These are phyloP conservation scores for Varecia variegata DNA, from an alignment of 2,797 vertebrate genomes.

Conservation along the genomic window DNA sequence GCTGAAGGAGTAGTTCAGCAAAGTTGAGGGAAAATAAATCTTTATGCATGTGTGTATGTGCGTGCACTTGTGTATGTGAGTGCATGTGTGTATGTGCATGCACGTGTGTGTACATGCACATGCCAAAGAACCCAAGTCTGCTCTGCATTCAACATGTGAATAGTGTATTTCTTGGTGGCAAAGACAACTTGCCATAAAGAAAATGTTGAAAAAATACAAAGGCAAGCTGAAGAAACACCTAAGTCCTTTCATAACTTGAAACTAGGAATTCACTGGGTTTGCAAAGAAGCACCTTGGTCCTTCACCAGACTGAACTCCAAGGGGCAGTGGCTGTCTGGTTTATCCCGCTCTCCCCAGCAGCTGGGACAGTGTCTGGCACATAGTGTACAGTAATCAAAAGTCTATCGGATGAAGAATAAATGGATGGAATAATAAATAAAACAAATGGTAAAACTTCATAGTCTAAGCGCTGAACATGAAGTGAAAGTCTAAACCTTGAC, in stretches of 20 bases:
- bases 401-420: neutral
- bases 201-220: neutral
- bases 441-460: neutral
- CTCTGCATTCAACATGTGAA: neutral
- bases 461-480: neutral
- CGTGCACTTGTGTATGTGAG: too few relatives aligned
- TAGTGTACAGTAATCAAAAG: neutral
- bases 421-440: neutral
- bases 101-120: rapidly evolving
- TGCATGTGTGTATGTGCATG: neutral
- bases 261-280: neutral
- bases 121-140: neutral
- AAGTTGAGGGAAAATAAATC: neutral
- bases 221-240: neutral
- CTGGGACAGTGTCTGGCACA: neutral
- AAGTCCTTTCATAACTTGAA: neutral
- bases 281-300: neutral
- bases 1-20: neutral
- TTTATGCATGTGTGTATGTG: neutral
- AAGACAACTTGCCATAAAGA: neutral
- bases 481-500: neutral
- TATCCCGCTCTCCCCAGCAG: neutral
- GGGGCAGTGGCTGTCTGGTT: neutral
- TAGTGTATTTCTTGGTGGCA: neutral
- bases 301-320: neutral